Conservation (phyloP, 1,140 invertebrate genomes). For the Stratiolaelaps scimitus region DNA sequence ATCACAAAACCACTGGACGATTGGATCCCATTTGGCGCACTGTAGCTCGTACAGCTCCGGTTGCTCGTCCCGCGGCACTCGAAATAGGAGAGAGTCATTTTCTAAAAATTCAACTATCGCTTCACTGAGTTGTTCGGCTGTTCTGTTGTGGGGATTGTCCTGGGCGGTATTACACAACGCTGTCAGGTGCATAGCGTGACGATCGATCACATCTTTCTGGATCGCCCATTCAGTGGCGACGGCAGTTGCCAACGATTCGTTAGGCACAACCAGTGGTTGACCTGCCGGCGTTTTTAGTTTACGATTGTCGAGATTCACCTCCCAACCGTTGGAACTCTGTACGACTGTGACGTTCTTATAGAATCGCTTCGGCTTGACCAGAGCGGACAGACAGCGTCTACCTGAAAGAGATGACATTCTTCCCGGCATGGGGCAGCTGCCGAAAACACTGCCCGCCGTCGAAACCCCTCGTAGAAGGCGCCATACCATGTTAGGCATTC, state of each 20-base stretch:
- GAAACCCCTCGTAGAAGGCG: too few relatives aligned
- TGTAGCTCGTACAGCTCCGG: constrained; percentile 5
- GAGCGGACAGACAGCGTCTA: neutral
- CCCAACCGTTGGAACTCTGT: constrained; percentile 31
- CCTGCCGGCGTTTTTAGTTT: constrained; percentile 42
- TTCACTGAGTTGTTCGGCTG: constrained; percentile 37
- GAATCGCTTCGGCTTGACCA: constrained; percentile 32
- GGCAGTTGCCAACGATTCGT: constrained; percentile 41
- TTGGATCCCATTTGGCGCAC: constrained; percentile 22
- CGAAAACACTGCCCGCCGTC: too few relatives aligned
- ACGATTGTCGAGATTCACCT: constrained; percentile 40
- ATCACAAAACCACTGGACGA: constrained; percentile 10
- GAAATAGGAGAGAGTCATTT: constrained; percentile 43
- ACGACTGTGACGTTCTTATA: constrained; percentile 35
- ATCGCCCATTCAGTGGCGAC: constrained; percentile 41
- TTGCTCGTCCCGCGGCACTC: constrained; percentile 27
- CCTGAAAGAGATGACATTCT: too few relatives aligned
- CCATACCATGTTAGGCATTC: too few relatives aligned
- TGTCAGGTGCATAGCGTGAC: constrained; percentile 42
- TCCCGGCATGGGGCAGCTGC: too few relatives aligned
- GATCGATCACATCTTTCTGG: constrained; percentile 40
- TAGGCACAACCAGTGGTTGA: constrained; percentile 41
- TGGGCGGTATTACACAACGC: constrained; percentile 41
- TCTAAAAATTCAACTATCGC: constrained; percentile 40
- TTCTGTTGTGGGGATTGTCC: constrained; percentile 41